A percentile compares a stretch with the other conserved stretches of the same genome.
Conservation (phyloP, 2,113 vertebrate genomes). For the Pogona vitticeps region DNA sequence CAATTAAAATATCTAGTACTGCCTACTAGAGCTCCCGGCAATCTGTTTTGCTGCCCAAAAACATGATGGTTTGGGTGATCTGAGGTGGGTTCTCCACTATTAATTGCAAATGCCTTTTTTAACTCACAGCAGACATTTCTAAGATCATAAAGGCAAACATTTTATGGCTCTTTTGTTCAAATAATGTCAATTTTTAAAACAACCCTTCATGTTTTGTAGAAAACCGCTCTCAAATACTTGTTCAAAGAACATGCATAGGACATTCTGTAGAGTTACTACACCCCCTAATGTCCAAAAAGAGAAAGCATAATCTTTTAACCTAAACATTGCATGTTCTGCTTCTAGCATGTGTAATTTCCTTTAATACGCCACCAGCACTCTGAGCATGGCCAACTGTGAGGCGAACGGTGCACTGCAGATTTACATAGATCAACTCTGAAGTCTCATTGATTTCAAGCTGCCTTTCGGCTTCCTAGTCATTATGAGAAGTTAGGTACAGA, state of each 20-base stretch:
- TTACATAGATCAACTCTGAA: neutral
- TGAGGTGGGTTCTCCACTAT: neutral
- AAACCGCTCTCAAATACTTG: neutral
- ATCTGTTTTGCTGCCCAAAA: neutral
- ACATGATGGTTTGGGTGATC: neutral
- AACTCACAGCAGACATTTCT: neutral
- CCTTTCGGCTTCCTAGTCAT: neutral
- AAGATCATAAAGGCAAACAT: neutral
- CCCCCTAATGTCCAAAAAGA: neutral
- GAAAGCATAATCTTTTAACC: neutral
- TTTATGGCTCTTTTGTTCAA: neutral
- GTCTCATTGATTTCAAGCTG: neutral
- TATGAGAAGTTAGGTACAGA: no score
- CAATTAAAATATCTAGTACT: slow-evolving; percentile 24
- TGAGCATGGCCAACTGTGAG: neutral
- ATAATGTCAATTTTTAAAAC: slow-evolving; percentile 5
- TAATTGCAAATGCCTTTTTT: neutral
- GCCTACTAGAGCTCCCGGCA: neutral
- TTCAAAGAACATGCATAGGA: no score
- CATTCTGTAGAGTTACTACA: neutral
- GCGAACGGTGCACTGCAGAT: neutral
- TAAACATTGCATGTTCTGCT: neutral
- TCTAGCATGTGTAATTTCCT: neutral
- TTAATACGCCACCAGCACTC: no score
- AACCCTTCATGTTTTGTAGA: slow-evolving; percentile 16